Evolutionary conservation across 2,113 vertebrate genomes (phyloP).

Genomic region (Ammodramus savannarum): DNA sequence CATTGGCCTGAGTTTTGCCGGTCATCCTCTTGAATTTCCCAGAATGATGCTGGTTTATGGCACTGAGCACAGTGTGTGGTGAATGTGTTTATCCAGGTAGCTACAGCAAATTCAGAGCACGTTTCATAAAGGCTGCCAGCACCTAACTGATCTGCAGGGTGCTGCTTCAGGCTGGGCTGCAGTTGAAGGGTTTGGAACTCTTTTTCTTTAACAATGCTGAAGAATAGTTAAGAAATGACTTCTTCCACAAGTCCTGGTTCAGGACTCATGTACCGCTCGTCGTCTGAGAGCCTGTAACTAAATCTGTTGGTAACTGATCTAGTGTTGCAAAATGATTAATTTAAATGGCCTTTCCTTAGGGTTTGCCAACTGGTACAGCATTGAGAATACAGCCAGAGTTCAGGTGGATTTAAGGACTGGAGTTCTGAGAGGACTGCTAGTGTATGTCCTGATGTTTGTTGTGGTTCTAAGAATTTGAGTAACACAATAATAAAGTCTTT

Average conservation of each 20-base stretch:
- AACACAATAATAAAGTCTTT: not conserved
- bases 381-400: not conserved
- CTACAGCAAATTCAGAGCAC: not conserved
- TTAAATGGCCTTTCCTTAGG: not conserved
- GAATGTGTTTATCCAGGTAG: not conserved
- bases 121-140: not conserved
- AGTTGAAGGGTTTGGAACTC: not conserved
- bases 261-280: not conserved
- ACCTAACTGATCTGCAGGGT: rapidly evolving
- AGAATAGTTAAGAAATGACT: not conserved
- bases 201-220: not conserved
- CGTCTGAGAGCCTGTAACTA: not conserved
- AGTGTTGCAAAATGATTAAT: constrained; percentile 6
- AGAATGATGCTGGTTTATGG: not conserved
- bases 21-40: not conserved
- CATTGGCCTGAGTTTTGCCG: not conserved
- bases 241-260: not conserved
- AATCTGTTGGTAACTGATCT: constrained; percentile 3
- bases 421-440: not conserved
- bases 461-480: not conserved
- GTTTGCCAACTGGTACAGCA: not conserved
- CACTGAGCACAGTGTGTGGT: not conserved
- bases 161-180: not conserved
- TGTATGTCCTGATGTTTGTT: not conserved
- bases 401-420: not conserved